Percentiles rank a stretch among this genome's conserved stretches.
Conservation (phyloP, 1,140 invertebrate species). For the Drosophila rhopaloa region DNA sequence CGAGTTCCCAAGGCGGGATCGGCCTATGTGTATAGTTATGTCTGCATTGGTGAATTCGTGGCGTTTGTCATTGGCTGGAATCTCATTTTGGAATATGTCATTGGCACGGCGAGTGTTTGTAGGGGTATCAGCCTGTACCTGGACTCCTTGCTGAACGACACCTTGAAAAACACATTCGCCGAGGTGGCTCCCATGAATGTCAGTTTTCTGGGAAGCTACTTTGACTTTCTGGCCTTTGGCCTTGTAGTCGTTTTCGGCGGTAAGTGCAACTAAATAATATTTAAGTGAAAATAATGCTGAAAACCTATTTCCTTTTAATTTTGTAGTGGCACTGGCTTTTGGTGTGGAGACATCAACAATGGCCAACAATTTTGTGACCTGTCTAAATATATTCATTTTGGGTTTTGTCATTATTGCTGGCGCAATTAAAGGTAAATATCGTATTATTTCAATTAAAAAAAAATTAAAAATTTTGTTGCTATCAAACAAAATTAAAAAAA, state of each 20-base stretch:
- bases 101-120: conserved; percentile 94
- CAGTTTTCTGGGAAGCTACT: conserved; percentile 87
- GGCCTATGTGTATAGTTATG: conserved; percentile 95
- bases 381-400: conserved; percentile 93
- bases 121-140: conserved; percentile 92
- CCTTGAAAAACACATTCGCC: conserved; percentile 84
- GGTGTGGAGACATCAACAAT: conserved; percentile 93
- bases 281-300: too few species aligned
- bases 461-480: too few species aligned
- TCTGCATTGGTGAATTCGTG: conserved; percentile 93
- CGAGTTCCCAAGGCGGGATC: conserved; percentile 93
- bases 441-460: neutral
- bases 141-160: conserved; percentile 87
- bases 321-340: conserved; percentile 87
- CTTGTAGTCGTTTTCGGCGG: conserved; percentile 87
- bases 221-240: conserved; percentile 88
- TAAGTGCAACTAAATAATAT: conserved; percentile 57
- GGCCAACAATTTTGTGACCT: conserved; percentile 93
- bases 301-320: neutral
- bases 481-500: too few species aligned
- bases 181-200: conserved; percentile 86
- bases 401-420: conserved; percentile 93
- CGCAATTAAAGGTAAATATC: conserved; percentile 88
- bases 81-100: conserved; percentile 95
- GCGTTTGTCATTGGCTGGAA: conserved; percentile 95